Percentiles rank a stretch among this genome's conserved stretches.
phyloP scores from a whole-genome alignment of 2,888 invertebrate species.

The Troilus luridus region DNA sequence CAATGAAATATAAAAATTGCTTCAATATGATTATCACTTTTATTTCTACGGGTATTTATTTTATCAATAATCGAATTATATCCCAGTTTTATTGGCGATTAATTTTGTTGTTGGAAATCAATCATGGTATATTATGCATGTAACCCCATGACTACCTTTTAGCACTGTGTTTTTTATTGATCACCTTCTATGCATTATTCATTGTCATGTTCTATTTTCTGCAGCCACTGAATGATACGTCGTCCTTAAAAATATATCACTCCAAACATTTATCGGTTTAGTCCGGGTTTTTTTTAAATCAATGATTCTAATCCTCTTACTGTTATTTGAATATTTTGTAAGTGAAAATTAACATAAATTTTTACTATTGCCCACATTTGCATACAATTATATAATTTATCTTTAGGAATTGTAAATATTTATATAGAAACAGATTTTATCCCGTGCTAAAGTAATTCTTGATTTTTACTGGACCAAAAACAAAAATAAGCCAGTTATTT shows the following conservation, averaged over 20 bases:
- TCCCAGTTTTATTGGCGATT: neutral
- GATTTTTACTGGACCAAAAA: too few species aligned
- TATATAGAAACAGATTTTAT: too few species aligned
- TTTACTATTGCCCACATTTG: too few species aligned
- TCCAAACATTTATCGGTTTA: neutral
- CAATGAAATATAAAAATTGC: neutral
- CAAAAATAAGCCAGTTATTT: too few species aligned
- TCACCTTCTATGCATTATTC: neutral
- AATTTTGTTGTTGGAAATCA: neutral
- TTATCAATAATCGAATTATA: neutral
- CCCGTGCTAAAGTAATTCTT: too few species aligned
- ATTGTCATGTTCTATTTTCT: neutral
- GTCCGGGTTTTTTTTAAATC: neutral
- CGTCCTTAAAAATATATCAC: neutral
- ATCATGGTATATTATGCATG: neutral
- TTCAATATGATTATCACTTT: too few species aligned
- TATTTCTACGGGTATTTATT: neutral
- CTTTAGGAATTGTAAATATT: too few species aligned
- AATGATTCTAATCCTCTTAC: neutral
- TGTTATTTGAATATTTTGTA: too few species aligned
- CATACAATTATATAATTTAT: too few species aligned
- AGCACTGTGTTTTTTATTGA: neutral
- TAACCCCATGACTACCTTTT: neutral
- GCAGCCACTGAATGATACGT: neutral
- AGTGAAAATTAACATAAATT: too few species aligned